Percentiles rank a stretch among this genome's conserved stretches.
Evolutionary conservation across 2,797 vertebrate species (phyloP).

Genomic region (Eulemur albifrons): DNA sequence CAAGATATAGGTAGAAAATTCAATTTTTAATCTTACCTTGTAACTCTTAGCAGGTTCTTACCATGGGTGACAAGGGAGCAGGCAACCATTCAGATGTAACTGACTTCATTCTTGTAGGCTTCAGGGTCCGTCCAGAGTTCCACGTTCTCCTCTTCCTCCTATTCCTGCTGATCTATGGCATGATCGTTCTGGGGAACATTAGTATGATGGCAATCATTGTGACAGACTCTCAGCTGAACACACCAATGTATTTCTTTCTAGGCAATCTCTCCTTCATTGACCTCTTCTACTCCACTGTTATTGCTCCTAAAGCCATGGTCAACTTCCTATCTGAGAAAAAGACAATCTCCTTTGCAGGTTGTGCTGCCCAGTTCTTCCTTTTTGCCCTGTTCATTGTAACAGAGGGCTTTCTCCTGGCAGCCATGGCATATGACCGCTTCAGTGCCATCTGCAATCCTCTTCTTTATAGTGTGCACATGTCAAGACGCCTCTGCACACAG

Average conservation of each 20-base stretch:
- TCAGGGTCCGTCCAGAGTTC: conserved; percentile 56
- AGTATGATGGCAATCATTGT: conserved; percentile 63
- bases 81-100: conserved; percentile 62
- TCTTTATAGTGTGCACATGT: conserved; percentile 66
- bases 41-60: not conserved
- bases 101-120: conserved; percentile 70
- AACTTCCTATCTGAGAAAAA: conserved; percentile 62
- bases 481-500: conserved; percentile 54
- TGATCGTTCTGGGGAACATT: conserved; percentile 66
- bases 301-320: conserved; percentile 63
- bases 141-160: conserved; percentile 57
- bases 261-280: conserved; percentile 73
- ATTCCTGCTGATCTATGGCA: conserved; percentile 57
- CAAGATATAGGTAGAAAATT: not conserved
- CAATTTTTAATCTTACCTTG: not conserved
- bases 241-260: conserved; percentile 77
- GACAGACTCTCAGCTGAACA: conserved; percentile 57
- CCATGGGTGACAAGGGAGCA: conserved; percentile 60
- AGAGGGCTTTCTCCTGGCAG: conserved; percentile 71
- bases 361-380: conserved; percentile 61
- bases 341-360: conserved; percentile 70
- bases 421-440: conserved; percentile 75
- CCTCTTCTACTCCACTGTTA: conserved; percentile 63
- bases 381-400: conserved; percentile 68
- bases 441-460: conserved; percentile 73